phyloP scores from a whole-genome alignment of 2,797 vertebrate genomes.

The Sebastolobus alascanus region DNA sequence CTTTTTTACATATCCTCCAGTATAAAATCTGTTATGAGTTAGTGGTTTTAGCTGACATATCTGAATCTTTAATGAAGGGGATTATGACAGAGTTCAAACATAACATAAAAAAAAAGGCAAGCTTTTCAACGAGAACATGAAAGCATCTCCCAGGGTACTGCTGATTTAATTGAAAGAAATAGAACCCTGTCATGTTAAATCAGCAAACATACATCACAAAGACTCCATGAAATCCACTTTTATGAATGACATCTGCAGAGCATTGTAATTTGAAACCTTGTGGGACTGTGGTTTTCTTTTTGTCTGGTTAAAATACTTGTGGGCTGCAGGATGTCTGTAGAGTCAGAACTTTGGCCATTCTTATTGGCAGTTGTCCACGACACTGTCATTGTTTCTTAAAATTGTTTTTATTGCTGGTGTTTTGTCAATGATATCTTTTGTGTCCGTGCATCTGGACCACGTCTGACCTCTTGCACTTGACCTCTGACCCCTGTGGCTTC shows the following conservation, averaged over 20 bases:
- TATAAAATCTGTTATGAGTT: not conserved
- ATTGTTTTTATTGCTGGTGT: not conserved
- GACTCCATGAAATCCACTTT: constrained; percentile 16
- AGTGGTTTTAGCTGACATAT: not conserved
- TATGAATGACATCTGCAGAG: constrained; percentile 40
- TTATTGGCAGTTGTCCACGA: not conserved
- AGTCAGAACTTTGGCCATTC: not conserved
- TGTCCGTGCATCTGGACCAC: constrained; percentile 8
- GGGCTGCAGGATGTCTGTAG: not conserved
- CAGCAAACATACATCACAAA: not conserved
- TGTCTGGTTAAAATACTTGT: constrained; percentile 24
- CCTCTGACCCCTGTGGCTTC: constrained; percentile 52
- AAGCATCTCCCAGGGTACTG: not conserved
- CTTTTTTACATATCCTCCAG: not conserved
- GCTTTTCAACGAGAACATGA: not conserved
- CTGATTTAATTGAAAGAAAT: constrained; percentile 8
- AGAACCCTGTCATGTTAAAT: constrained; percentile 27
- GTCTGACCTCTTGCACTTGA: constrained; percentile 53
- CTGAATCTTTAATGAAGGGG: not conserved
- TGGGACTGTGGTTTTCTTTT: constrained; percentile 19
- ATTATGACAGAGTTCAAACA: not conserved
- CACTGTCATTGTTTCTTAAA: constrained; percentile 5
- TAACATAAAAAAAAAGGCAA: not conserved
- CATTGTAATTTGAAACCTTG: constrained; percentile 26
- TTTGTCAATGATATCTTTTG: constrained; percentile 15